A percentile compares a stretch with the other conserved stretches of the same genome.
Evolutionary conservation across 2,113 vertebrate species (phyloP).

Genomic region (Echinops telfairi): DNA sequence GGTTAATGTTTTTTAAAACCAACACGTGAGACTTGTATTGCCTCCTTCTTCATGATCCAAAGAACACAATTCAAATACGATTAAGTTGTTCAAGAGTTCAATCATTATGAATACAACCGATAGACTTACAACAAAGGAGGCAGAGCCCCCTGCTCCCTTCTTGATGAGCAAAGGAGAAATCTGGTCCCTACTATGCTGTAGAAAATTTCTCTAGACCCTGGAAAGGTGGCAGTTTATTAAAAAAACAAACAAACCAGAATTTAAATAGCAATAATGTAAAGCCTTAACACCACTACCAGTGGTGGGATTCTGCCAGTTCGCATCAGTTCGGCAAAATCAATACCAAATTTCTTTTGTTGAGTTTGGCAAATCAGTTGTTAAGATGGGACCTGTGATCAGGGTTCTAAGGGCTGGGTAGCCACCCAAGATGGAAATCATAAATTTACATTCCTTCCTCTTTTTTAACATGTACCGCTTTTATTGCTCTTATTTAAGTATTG

Average conservation of each 20-base stretch:
- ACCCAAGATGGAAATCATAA: too few species aligned
- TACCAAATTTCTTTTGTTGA: too few species aligned
- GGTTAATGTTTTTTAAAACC: conserved; percentile 9
- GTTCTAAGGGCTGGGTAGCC: too few species aligned
- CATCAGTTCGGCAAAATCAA: too few species aligned
- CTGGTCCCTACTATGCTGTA: background rate
- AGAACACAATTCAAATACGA: conserved; percentile 40
- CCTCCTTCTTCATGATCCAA: conserved; percentile 55
- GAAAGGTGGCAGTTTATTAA: background rate
- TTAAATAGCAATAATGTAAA: conserved; percentile 29
- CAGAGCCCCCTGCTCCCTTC: background rate
- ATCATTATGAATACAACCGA: background rate
- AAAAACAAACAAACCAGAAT: background rate
- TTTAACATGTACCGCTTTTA: too few species aligned
- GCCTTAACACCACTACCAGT: background rate
- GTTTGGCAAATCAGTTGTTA: too few species aligned
- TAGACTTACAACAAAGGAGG: background rate
- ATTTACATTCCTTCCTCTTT: too few species aligned
- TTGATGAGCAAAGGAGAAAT: conserved; percentile 5
- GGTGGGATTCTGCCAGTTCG: too few species aligned
- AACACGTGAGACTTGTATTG: conserved; percentile 23
- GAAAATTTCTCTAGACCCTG: background rate
- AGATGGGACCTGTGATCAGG: too few species aligned
- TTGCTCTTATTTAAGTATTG: too few species aligned
- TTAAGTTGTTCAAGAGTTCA: background rate